Evolutionary conservation across 2,113 vertebrate genomes (phyloP).

Genomic region (Origma solitaria): DNA sequence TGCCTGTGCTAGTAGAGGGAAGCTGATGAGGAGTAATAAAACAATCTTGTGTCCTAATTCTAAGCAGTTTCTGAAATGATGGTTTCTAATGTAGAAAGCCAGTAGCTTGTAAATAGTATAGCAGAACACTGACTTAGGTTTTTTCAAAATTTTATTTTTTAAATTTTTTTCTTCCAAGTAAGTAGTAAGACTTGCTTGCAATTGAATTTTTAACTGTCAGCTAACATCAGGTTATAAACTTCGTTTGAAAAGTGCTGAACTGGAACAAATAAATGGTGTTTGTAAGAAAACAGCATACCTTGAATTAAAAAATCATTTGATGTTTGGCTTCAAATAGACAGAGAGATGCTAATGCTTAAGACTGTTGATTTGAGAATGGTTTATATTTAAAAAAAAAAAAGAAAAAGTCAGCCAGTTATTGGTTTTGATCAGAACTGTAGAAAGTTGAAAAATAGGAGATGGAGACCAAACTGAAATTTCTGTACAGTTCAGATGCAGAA

Average conservation of each 20-base stretch:
- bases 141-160: accelerated
- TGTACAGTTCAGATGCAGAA: neutral
- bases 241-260: neutral
- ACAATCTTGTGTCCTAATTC: neutral
- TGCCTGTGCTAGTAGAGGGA: neutral
- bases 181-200: neutral
- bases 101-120: neutral
- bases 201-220: neutral
- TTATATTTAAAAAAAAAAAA: neutral
- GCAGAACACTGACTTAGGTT: neutral
- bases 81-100: neutral
- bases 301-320: neutral
- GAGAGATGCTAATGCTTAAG: neutral
- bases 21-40: neutral
- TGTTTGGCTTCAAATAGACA: neutral
- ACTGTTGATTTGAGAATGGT: neutral
- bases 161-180: neutral
- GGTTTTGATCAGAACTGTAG: neutral
- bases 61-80: neutral
- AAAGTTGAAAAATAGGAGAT: neutral
- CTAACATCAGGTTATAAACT: neutral
- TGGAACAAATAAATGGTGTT: neutral
- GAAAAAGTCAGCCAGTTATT: neutral
- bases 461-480: neutral
- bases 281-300: neutral